Conservation (phyloP, 2,113 vertebrate genomes). For the Ochotona curzoniae region DNA sequence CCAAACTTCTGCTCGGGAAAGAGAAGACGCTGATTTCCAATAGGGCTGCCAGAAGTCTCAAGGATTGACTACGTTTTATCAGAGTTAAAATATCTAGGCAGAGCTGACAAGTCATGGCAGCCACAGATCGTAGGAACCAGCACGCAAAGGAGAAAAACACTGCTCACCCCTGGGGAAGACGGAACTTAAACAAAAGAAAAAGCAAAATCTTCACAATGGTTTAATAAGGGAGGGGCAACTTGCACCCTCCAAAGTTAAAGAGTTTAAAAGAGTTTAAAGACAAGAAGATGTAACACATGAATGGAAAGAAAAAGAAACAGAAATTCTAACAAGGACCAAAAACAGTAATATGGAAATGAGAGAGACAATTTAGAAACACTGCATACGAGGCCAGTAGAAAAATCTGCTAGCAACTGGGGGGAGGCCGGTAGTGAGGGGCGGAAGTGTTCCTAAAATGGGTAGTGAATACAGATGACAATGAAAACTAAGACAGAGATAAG, state of each 20-base stretch:
- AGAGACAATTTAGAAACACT: neutral
- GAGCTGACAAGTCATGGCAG: neutral
- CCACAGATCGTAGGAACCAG: neutral
- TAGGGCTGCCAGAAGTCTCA: neutral
- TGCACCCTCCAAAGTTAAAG: neutral
- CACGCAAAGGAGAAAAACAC: neutral
- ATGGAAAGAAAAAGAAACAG: constrained; percentile 32
- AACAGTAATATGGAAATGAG: neutral
- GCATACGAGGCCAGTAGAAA: neutral
- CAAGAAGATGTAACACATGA: neutral
- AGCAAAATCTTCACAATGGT: neutral
- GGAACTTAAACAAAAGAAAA: neutral
- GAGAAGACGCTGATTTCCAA: neutral
- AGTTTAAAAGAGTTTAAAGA: constrained; percentile 19
- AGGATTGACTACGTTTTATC: neutral
- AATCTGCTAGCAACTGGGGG: neutral
- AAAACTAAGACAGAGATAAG: neutral
- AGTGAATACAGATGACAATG: constrained; percentile 9
- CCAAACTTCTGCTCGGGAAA: neutral
- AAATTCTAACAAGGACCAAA: constrained; percentile 1
- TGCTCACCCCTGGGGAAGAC: neutral
- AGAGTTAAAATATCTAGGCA: neutral
- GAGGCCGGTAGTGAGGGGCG: neutral
- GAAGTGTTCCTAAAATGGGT: neutral
- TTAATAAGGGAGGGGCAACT: neutral